These are phyloP conservation scores for Ceriagrion tenellum DNA, from an alignment of 2,888 invertebrate species.

Conservation along the genomic window DNA sequence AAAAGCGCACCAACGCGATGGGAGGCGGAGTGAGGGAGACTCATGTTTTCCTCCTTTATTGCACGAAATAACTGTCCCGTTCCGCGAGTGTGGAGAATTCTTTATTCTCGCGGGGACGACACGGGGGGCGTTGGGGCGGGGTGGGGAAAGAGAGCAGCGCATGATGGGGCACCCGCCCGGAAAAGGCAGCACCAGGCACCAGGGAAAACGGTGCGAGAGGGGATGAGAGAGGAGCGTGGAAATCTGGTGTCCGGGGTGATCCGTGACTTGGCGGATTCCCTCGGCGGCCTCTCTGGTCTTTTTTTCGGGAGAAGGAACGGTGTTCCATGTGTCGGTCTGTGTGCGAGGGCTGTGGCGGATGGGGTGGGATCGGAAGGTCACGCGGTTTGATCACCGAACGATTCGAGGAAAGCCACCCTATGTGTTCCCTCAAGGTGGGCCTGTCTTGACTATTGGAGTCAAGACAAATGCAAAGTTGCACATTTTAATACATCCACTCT, in stretches of 20 bases:
- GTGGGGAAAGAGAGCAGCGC: background rate
- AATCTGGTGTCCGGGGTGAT: slow-evolving; percentile 13
- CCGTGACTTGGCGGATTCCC: slow-evolving; percentile 32
- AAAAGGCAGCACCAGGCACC: background rate
- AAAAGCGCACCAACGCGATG: background rate
- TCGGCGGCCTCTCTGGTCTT: background rate
- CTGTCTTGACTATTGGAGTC: too few species aligned
- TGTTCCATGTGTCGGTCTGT: background rate
- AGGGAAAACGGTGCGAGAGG: background rate
- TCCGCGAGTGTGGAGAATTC: slow-evolving; percentile 31
- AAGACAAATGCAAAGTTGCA: too few species aligned
- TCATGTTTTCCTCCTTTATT: slow-evolving; percentile 35
- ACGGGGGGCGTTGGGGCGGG: background rate
- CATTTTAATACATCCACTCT: too few species aligned
- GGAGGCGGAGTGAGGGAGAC: background rate
- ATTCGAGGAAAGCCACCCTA: background rate
- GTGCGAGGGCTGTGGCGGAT: background rate
- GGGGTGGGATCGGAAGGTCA: background rate
- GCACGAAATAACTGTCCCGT: slow-evolving; percentile 26
- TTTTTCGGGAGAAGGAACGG: background rate
- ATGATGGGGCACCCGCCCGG: background rate
- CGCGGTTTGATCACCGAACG: background rate
- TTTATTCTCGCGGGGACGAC: slow-evolving; percentile 27
- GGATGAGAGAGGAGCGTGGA: background rate
- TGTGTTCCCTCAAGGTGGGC: background rate